These are phyloP conservation scores for Macquaria australasica DNA, from an alignment of 2,113 vertebrate genomes.

Conservation along the genomic window DNA sequence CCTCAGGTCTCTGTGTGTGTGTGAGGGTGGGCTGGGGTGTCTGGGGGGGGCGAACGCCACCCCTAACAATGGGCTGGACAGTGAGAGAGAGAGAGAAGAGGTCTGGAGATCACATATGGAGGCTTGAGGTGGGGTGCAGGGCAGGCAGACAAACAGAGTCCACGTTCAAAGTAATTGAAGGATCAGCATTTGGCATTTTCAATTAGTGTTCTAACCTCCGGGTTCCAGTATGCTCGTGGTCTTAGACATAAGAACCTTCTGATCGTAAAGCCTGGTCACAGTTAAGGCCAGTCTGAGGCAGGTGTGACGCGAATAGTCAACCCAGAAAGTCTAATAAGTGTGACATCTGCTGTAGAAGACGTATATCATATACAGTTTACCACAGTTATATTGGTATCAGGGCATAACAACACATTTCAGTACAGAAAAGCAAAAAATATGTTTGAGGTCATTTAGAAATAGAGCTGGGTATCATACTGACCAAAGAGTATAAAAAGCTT, in stretches of 20 bases:
- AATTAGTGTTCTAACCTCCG: conserved; percentile 50
- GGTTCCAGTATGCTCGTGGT: not conserved
- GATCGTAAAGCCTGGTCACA: not conserved
- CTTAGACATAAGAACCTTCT: conserved; percentile 16
- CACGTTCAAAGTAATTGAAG: conserved; percentile 58
- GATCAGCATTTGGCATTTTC: conserved; percentile 60
- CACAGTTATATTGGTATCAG: not conserved
- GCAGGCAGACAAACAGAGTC: conserved; percentile 29
- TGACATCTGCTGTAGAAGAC: conserved; percentile 10
- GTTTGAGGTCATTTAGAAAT: not conserved
- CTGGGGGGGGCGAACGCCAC: not conserved
- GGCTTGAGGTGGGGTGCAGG: conserved; percentile 14
- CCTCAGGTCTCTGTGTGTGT: conserved; percentile 38
- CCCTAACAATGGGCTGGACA: conserved; percentile 64
- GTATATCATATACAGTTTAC: not conserved
- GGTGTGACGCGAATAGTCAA: conserved; percentile 1
- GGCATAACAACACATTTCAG: too few relatives aligned
- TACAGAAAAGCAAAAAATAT: not conserved
- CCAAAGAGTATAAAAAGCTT: not conserved
- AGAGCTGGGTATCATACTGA: not conserved
- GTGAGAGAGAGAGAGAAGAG: conserved; percentile 34
- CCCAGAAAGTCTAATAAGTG: not conserved
- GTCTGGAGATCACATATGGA: conserved; percentile 44
- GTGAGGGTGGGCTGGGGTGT: not conserved
- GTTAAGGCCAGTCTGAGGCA: not conserved